These are phyloP conservation scores for Prenolepis imparis DNA, from an alignment of 2,888 invertebrate species.

Conservation along the genomic window DNA sequence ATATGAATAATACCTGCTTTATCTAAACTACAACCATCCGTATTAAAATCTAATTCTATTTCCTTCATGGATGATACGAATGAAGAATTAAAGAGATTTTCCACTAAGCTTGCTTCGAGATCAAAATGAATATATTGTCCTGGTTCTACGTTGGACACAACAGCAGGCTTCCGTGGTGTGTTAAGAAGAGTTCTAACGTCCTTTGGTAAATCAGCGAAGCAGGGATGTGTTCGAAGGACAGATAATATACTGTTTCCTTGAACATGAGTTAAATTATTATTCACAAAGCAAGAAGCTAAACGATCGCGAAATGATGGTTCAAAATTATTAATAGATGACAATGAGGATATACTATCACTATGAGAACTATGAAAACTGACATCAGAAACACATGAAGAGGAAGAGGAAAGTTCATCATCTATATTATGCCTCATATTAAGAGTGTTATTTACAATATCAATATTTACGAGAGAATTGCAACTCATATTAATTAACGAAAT, in stretches of 20 bases:
- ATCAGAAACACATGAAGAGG: background rate
- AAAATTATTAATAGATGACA: background rate
- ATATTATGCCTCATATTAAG: background rate
- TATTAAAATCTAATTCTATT: slow-evolving; percentile 6
- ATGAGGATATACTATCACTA: background rate
- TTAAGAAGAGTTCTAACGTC: background rate
- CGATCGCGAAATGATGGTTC: background rate
- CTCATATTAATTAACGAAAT: too few species aligned
- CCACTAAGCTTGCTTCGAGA: too few species aligned
- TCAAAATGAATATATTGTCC: too few species aligned
- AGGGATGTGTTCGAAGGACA: background rate
- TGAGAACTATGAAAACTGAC: too few species aligned
- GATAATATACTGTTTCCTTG: background rate
- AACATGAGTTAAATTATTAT: background rate
- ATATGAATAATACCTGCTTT: slow-evolving; percentile 1
- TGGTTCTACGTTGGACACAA: too few species aligned
- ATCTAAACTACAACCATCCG: slow-evolving; percentile 13
- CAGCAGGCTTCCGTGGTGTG: too few species aligned
- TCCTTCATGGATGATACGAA: background rate
- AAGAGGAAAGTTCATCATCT: background rate
- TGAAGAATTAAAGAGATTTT: too few species aligned
- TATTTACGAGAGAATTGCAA: background rate
- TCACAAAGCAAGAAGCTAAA: background rate
- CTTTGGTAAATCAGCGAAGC: slow-evolving; percentile 1
- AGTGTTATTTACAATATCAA: background rate